Percentiles rank a stretch among this genome's conserved stretches.
These are phyloP conservation scores for Pegoplata infirma DNA, from an alignment of 2,888 invertebrate genomes.

Conservation along the genomic window DNA sequence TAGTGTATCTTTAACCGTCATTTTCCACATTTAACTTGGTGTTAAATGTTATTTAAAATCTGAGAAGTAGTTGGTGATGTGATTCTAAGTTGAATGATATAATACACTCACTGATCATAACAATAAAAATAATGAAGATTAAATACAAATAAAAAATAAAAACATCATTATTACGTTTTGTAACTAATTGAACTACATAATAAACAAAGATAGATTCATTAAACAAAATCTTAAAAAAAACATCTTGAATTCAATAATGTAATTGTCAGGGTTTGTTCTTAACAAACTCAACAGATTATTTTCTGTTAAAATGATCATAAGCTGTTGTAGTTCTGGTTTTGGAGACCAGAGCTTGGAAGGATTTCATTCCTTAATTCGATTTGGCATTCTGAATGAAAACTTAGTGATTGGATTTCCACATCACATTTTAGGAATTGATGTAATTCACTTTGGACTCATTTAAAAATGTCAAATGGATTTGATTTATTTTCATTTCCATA, in stretches of 20 bases:
- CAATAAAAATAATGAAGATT: not conserved
- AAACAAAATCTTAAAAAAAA: not conserved
- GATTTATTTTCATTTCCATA: too few species aligned
- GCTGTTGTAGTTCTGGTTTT: conserved; percentile 5
- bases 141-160: conserved; percentile 2
- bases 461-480: too few species aligned
- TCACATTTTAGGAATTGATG: too few species aligned
- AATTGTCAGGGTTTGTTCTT: conserved; percentile 21
- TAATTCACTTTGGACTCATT: too few species aligned
- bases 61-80: conserved; percentile 1
- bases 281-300: conserved; percentile 15
- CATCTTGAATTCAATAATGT: not conserved
- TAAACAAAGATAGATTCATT: not conserved
- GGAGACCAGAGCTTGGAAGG: conserved; percentile 20
- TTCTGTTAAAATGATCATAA: not conserved
- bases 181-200: conserved; percentile 10
- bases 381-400: too few species aligned
- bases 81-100: not conserved
- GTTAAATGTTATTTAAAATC: too few species aligned
- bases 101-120: not conserved
- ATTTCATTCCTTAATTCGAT: too few species aligned
- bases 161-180: conserved; percentile 6
- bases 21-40: too few species aligned
- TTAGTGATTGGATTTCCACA: too few species aligned
- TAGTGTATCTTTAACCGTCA: too few species aligned